A percentile compares a stretch with the other conserved stretches of the same genome.
Evolutionary conservation across 2,113 vertebrate species (phyloP).

Genomic region (Hylia prasina): DNA sequence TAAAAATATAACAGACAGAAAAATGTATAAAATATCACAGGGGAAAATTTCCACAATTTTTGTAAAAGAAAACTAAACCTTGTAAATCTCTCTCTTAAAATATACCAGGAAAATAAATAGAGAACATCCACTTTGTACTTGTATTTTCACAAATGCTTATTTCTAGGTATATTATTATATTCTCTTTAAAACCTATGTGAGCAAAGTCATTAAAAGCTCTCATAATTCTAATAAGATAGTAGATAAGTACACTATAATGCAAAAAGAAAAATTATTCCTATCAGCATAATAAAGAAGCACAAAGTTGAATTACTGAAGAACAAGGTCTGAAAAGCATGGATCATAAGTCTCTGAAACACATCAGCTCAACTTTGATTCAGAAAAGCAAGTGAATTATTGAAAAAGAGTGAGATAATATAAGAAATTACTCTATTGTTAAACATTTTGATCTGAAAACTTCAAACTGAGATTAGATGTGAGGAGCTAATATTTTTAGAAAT

Average conservation of each 20-base stretch:
- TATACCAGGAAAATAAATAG: not conserved
- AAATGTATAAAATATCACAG: not conserved
- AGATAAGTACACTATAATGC: not conserved
- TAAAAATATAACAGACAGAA: not conserved
- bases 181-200: not conserved
- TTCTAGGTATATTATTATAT: not conserved
- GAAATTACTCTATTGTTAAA: not conserved
- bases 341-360: not conserved
- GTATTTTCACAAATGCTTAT: not conserved
- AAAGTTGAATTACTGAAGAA: not conserved
- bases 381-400: not conserved
- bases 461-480: not conserved
- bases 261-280: not conserved
- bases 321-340: not conserved
- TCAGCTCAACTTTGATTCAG: not conserved
- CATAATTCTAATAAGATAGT: not conserved
- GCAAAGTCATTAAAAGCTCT: not conserved
- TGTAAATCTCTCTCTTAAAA: not conserved
- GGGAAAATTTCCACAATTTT: not conserved
- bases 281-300: not conserved
- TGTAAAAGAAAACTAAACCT: not conserved
- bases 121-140: not conserved
- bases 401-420: not conserved
- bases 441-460: not conserved
- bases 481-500: not conserved